Conservation (phyloP, 2,113 vertebrate species). For the Chrysochloris asiatica region DNA sequence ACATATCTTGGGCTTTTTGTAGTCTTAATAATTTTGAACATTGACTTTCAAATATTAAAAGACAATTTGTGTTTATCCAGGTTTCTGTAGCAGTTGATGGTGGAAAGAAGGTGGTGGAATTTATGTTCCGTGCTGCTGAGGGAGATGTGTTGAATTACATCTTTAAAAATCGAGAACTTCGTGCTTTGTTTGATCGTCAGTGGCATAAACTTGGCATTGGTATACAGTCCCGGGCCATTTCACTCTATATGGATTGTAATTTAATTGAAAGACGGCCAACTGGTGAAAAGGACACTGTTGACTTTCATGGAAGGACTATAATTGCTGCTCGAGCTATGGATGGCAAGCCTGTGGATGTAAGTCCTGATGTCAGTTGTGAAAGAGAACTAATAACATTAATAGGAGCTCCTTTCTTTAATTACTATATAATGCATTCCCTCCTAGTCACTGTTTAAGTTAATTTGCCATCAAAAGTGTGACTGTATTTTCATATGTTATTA, state of each 20-base stretch:
- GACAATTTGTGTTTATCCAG: conserved; percentile 79
- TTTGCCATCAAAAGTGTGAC: background rate
- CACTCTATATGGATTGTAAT: conserved; percentile 94
- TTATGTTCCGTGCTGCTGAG: conserved; percentile 86
- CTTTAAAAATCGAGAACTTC: conserved; percentile 94
- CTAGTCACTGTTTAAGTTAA: conserved; percentile 34
- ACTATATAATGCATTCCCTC: background rate
- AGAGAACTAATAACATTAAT: background rate
- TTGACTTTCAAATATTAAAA: conserved; percentile 37
- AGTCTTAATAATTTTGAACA: background rate
- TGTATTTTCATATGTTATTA: conserved; percentile 16
- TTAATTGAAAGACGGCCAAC: conserved; percentile 91
- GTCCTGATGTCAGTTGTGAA: conserved; percentile 71
- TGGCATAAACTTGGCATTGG: conserved; percentile 96
- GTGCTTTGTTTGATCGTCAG: conserved; percentile 94
- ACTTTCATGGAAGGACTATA: conserved; percentile 89
- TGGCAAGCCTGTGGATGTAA: conserved; percentile 94
- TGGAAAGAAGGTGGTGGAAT: conserved; percentile 91
- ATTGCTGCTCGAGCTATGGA: conserved; percentile 92
- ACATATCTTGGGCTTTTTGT: background rate
- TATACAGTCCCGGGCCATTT: conserved; percentile 88
- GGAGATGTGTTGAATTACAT: conserved; percentile 89
- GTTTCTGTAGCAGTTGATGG: conserved; percentile 93
- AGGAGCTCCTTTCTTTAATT: conserved; percentile 1
- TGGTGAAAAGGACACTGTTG: conserved; percentile 85